phyloP scores from a whole-genome alignment of 2,888 invertebrate species.

The Sisyra terminalis region DNA sequence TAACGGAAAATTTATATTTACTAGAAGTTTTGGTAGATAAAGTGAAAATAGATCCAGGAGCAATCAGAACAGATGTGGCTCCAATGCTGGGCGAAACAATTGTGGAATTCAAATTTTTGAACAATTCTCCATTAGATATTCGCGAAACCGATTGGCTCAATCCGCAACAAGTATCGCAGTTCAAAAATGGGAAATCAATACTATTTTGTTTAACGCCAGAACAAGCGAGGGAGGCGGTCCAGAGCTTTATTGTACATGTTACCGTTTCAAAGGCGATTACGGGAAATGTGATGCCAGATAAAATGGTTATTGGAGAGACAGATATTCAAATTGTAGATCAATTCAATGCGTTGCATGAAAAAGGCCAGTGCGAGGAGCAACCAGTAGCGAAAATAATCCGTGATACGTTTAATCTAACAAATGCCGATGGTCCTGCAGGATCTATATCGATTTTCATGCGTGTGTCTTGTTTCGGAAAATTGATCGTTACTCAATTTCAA shows the following conservation, averaged over 20 bases:
- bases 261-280: conserved; percentile 37
- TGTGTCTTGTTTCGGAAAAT: conserved; percentile 44
- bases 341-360: conserved; percentile 35
- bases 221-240: conserved; percentile 33
- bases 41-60: conserved; percentile 27
- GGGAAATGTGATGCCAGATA: conserved; percentile 35
- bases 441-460: conserved; percentile 42
- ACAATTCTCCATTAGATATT: conserved; percentile 39
- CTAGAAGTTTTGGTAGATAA: conserved; percentile 45
- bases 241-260: conserved; percentile 37
- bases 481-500: conserved; percentile 49
- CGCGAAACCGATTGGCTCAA: conserved; percentile 37
- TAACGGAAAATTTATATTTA: conserved; percentile 42
- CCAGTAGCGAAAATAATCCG: conserved; percentile 39
- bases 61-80: conserved; percentile 30
- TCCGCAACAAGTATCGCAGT: conserved; percentile 25
- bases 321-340: conserved; percentile 41
- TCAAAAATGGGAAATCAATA: conserved; percentile 49
- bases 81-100: conserved; percentile 34
- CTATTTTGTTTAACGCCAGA: conserved; percentile 42
- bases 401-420: conserved; percentile 37
- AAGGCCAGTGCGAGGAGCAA: conserved; percentile 18
- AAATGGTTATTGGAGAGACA: conserved; percentile 38
- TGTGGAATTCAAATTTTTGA: conserved; percentile 39
- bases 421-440: conserved; percentile 33